Percentiles rank a stretch among this genome's conserved stretches.
Conservation (phyloP, 2,113 vertebrate species). For the Lasiurus borealis region DNA sequence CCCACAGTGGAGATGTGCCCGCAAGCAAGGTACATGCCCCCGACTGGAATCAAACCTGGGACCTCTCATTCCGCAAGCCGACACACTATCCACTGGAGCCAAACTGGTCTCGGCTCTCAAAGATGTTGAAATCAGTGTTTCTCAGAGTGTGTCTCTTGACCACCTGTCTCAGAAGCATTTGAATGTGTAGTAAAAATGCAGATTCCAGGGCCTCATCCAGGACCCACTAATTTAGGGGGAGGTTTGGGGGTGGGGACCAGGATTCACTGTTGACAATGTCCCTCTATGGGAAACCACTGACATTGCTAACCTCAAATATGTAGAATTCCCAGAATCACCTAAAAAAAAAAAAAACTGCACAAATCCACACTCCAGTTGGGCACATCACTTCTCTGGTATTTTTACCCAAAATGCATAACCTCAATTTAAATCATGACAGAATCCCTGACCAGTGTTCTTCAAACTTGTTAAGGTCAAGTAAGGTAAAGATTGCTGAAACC, state of each 20-base stretch:
- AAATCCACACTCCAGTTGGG: not conserved
- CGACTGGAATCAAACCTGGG: too few species aligned
- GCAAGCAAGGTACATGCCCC: too few species aligned
- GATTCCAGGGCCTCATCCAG: not conserved
- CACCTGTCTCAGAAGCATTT: slow-evolving; percentile 28
- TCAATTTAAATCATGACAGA: not conserved
- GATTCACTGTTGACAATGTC: not conserved
- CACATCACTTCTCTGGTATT: not conserved
- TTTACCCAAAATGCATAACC: not conserved
- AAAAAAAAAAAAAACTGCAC: slow-evolving; percentile 23
- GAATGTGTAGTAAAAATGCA: slow-evolving; percentile 45
- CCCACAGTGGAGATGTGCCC: too few species aligned
- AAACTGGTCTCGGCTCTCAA: not conserved
- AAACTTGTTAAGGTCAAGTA: not conserved
- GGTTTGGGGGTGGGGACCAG: too few species aligned
- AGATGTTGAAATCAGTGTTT: not conserved
- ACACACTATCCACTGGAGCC: too few species aligned
- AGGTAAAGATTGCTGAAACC: not conserved
- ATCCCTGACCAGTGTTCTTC: not conserved
- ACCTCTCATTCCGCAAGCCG: not conserved
- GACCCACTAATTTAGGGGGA: not conserved
- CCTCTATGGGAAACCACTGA: not conserved
- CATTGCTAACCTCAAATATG: not conserved
- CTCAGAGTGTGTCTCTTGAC: not conserved
- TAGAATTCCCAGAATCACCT: slow-evolving; percentile 30